A percentile compares a stretch with the other conserved stretches of the same genome.
Evolutionary conservation across 2,113 vertebrate species (phyloP).

Genomic region (Plecturocebus donacophilus): DNA sequence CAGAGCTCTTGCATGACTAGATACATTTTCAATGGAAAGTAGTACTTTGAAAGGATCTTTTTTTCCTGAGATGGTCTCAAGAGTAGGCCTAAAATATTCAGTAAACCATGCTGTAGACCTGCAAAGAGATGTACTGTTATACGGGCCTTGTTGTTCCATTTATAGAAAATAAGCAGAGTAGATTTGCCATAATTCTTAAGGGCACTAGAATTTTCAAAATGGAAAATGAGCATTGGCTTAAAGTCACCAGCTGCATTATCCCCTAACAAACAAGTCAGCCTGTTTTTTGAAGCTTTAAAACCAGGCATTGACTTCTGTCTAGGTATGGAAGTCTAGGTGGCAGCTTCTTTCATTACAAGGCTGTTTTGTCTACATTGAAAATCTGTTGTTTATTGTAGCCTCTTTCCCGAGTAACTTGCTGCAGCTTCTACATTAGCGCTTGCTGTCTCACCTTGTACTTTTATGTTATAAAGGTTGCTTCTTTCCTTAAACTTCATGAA

Average conservation of each 20-base stretch:
- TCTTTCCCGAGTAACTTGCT: too few relatives aligned
- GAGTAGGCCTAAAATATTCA: neutral
- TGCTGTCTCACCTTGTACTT: too few relatives aligned
- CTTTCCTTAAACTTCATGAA: too few relatives aligned
- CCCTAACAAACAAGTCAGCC: neutral
- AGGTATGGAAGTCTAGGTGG: neutral
- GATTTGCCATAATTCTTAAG: neutral
- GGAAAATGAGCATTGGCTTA: neutral
- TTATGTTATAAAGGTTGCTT: too few relatives aligned
- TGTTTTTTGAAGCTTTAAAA: neutral
- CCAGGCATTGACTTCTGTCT: neutral
- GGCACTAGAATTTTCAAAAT: neutral
- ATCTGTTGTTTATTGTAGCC: neutral
- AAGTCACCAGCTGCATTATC: neutral
- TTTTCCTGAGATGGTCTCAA: neutral
- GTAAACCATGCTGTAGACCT: neutral
- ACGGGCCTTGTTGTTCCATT: neutral
- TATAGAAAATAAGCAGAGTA: neutral
- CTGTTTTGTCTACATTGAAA: neutral
- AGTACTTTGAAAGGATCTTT: neutral
- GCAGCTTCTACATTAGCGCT: too few relatives aligned
- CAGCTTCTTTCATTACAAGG: neutral
- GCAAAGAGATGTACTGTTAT: neutral
- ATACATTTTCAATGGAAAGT: neutral
- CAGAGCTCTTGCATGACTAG: neutral